Conservation (phyloP, 2,797 vertebrate species). For the Cossypha niveicapilla region DNA sequence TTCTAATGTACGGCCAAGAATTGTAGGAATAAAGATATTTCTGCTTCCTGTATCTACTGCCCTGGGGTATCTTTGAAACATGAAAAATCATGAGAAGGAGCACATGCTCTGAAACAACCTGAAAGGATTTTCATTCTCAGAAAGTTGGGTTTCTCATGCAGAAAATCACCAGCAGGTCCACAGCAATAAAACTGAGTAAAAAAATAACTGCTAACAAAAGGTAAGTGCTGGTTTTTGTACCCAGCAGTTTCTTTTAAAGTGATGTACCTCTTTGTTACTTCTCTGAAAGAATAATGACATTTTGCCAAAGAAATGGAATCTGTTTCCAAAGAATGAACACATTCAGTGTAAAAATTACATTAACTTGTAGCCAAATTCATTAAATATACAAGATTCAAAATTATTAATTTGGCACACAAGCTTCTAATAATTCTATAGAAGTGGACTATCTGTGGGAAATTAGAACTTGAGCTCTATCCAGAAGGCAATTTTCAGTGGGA, state of each 20-base stretch:
- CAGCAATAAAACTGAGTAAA: not conserved
- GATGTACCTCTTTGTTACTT: not conserved
- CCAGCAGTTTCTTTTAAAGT: not conserved
- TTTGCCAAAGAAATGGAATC: not conserved
- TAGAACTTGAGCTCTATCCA: slow-evolving; percentile 1
- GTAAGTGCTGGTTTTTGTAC: not conserved
- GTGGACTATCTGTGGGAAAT: not conserved
- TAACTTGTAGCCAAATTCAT: not conserved
- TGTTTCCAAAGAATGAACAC: not conserved
- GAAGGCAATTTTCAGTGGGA: not conserved
- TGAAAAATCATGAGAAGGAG: not conserved
- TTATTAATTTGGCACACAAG: not conserved
- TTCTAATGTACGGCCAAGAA: not conserved
- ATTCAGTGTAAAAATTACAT: not conserved
- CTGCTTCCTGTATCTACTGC: not conserved
- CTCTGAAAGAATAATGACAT: not conserved
- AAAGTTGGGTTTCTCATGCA: not conserved
- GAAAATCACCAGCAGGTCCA: not conserved
- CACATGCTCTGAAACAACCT: not conserved
- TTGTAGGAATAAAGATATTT: not conserved
- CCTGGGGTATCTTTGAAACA: not conserved
- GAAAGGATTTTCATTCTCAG: not conserved
- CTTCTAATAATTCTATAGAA: not conserved
- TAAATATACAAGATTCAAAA: not conserved
- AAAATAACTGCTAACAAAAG: not conserved